Evolutionary conservation across 1,140 invertebrate genomes (phyloP).

Genomic region (Panulirus ornatus): DNA sequence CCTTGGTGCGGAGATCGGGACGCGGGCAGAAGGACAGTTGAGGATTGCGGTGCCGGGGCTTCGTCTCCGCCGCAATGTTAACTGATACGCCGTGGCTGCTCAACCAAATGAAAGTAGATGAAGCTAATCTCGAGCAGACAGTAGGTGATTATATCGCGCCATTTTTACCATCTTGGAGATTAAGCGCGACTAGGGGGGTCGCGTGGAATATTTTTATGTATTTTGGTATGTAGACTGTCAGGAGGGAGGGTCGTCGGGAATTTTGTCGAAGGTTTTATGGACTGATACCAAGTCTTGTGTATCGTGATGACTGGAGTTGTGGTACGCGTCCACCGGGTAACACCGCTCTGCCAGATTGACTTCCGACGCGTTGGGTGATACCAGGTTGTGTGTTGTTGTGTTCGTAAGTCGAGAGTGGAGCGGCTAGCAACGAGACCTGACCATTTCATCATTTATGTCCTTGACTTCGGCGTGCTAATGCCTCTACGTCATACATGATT

Average conservation of each 20-base stretch:
- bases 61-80: slow-evolving; percentile 23
- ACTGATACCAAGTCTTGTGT: no score
- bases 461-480: no score
- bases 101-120: slow-evolving; percentile 56
- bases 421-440: no score
- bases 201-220: not conserved
- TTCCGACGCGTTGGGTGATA: no score
- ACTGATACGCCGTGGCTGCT: slow-evolving; percentile 47
- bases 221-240: not conserved
- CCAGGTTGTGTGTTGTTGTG: no score
- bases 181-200: not conserved
- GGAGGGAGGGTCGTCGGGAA: not conserved
- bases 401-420: no score
- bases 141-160: slow-evolving; percentile 29
- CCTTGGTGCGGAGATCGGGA: not conserved
- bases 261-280: no score
- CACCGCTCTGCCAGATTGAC: no score
- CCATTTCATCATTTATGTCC: no score
- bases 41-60: slow-evolving; percentile 39
- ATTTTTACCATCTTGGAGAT: slow-evolving; percentile 2
- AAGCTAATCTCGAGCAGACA: slow-evolving; percentile 35
- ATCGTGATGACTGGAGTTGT: no score
- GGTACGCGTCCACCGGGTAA: no score
- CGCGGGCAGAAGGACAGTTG: slow-evolving; percentile 24
- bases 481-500: no score